These are phyloP conservation scores for Acrocephalus arundinaceus DNA, from an alignment of 2,113 vertebrate genomes.

Conservation along the genomic window DNA sequence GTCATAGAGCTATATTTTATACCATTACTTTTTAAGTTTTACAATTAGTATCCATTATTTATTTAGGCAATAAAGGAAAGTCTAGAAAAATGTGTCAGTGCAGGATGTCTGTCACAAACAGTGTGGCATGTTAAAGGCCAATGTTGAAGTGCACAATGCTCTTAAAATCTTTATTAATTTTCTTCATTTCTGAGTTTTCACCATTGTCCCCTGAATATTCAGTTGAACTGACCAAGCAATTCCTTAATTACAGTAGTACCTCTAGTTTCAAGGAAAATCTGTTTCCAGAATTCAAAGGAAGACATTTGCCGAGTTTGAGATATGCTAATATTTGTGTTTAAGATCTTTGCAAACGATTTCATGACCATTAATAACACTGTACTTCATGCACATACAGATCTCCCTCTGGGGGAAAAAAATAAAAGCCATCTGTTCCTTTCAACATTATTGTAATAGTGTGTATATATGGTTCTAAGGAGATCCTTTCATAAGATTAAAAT, in stretches of 20 bases:
- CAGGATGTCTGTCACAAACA: neutral
- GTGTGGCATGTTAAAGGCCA: neutral
- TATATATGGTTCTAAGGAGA: neutral
- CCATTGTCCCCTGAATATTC: neutral
- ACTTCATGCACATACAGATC: slow-evolving; percentile 9
- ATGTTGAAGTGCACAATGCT: neutral
- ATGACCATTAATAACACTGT: slow-evolving; percentile 27
- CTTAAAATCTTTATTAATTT: neutral
- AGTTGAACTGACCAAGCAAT: neutral
- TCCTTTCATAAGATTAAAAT: neutral
- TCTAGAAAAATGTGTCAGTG: neutral
- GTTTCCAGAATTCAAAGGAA: neutral
- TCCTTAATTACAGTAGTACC: neutral
- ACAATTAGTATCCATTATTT: neutral
- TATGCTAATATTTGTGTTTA: slow-evolving; percentile 19
- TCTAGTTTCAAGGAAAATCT: neutral
- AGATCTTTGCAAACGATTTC: slow-evolving; percentile 34
- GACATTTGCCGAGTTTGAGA: neutral
- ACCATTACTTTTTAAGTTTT: neutral
- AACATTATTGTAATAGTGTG: neutral
- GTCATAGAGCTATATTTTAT: neutral
- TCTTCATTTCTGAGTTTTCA: neutral
- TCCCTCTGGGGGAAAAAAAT: neutral
- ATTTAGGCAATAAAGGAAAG: neutral
- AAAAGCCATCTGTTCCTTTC: slow-evolving; percentile 30